Conservation (phyloP, 2,888 invertebrate species). For the Aleiodes alternator region DNA sequence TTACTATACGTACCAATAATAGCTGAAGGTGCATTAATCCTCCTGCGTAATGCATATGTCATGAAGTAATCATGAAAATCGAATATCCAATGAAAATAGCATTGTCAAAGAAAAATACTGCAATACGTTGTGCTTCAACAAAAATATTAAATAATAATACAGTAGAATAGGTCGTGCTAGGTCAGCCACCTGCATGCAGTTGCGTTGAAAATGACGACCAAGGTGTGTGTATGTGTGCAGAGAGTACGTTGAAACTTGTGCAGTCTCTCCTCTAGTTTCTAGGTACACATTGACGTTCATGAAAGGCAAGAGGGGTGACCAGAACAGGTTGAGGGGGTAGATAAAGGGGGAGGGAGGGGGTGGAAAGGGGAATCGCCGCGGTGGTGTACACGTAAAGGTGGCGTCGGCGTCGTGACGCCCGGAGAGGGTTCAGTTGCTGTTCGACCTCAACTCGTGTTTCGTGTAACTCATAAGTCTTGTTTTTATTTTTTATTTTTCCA, state of each 20-base stretch:
- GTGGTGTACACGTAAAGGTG: conserved; percentile 60
- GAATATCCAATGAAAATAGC: too few relatives aligned
- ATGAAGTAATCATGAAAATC: background rate
- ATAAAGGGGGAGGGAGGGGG: conserved; percentile 50
- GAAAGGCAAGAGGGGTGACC: conserved; percentile 40
- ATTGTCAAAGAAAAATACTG: background rate
- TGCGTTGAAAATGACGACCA: conserved; percentile 39
- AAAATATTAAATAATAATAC: conserved; percentile 11
- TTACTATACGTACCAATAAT: conserved; percentile 37
- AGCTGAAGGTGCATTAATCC: conserved; percentile 40
- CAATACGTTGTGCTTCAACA: background rate
- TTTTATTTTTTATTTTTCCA: background rate
- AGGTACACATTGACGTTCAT: conserved; percentile 40
- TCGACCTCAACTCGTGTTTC: conserved; percentile 71
- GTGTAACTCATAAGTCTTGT: conserved; percentile 58
- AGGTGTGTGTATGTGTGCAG: conserved; percentile 52
- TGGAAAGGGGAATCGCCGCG: conserved; percentile 43
- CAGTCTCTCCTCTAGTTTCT: conserved; percentile 47
- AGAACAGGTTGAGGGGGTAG: conserved; percentile 49
- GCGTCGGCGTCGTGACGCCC: conserved; percentile 74
- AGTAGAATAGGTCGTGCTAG: conserved; percentile 52
- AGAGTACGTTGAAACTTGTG: conserved; percentile 53
- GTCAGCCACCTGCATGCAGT: conserved; percentile 59
- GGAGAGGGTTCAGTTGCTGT: conserved; percentile 71
- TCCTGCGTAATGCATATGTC: conserved; percentile 10